These are phyloP conservation scores for Drosophila pruinosa DNA, from an alignment of 1,140 invertebrate genomes.

Conservation along the genomic window DNA sequence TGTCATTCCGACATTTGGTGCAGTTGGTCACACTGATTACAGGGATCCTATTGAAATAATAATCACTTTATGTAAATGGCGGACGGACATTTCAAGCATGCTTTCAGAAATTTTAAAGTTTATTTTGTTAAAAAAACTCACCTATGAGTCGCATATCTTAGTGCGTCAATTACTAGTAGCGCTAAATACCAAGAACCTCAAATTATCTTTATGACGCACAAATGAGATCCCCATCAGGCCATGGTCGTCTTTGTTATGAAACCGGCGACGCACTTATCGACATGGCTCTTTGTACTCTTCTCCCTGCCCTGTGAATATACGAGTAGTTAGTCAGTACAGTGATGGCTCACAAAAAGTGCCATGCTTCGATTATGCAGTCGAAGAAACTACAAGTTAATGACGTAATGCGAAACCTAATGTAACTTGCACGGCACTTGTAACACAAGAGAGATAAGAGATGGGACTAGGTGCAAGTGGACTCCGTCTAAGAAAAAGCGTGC, in stretches of 20 bases:
- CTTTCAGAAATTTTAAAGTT: too few species aligned
- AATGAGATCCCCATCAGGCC: constrained; percentile 8
- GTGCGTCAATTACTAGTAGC: constrained; percentile 1
- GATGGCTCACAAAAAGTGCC: neutral
- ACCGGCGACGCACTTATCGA: constrained; percentile 35
- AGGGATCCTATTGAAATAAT: too few species aligned
- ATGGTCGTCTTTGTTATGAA: constrained; percentile 45
- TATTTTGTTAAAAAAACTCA: too few species aligned
- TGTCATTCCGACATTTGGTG: too few species aligned
- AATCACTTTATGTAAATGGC: too few species aligned
- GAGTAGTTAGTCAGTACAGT: too few species aligned
- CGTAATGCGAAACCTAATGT: too few species aligned
- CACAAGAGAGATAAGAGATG: neutral
- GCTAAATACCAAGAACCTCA: neutral
- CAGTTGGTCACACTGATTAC: too few species aligned
- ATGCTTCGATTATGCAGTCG: neutral
- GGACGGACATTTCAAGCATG: too few species aligned
- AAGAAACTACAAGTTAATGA: neutral
- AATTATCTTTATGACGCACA: constrained; percentile 40
- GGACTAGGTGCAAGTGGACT: neutral
- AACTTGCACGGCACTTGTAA: neutral
- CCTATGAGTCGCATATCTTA: neutral
- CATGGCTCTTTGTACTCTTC: neutral
- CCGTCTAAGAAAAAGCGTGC: neutral
- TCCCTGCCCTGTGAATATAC: neutral